Conservation (phyloP, 1,140 invertebrate species). For the Heliconius nattereri region DNA sequence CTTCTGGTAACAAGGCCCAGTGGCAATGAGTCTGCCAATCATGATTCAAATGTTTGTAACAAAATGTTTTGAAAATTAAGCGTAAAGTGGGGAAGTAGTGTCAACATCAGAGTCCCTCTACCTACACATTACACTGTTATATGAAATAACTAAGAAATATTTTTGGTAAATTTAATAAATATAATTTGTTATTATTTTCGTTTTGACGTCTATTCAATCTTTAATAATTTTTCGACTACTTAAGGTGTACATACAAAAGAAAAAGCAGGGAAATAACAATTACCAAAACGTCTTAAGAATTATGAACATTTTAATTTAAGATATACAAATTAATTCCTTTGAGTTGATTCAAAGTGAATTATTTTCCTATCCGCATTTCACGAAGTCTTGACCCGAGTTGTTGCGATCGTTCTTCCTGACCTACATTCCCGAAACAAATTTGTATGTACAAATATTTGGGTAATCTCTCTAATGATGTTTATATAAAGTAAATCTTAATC, state of each 20-base stretch:
- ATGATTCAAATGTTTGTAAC: too few relatives aligned
- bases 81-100: too few relatives aligned
- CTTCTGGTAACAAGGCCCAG: too few relatives aligned
- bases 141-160: too few relatives aligned
- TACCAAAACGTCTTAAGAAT: not conserved
- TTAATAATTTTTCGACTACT: too few relatives aligned
- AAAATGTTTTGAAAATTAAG: too few relatives aligned
- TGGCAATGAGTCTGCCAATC: too few relatives aligned
- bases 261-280: not conserved
- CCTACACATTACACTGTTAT: too few relatives aligned
- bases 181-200: too few relatives aligned
- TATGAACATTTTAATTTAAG: not conserved
- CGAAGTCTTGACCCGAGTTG: conserved; percentile 3
- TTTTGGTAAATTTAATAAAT: too few relatives aligned
- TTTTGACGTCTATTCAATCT: too few relatives aligned
- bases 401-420: conserved; percentile 10
- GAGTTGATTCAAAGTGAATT: not conserved
- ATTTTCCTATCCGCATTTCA: conserved; percentile 11
- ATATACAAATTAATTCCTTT: not conserved
- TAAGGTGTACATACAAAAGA: not conserved
- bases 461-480: not conserved
- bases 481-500: not conserved
- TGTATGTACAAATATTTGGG: conserved; percentile 4
- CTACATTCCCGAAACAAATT: conserved; percentile 9
- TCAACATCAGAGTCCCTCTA: too few relatives aligned